Percentiles rank a stretch among this genome's conserved stretches.
Conservation (phyloP, 2,888 invertebrate species). For the Temnothorax unifasciatus region DNA sequence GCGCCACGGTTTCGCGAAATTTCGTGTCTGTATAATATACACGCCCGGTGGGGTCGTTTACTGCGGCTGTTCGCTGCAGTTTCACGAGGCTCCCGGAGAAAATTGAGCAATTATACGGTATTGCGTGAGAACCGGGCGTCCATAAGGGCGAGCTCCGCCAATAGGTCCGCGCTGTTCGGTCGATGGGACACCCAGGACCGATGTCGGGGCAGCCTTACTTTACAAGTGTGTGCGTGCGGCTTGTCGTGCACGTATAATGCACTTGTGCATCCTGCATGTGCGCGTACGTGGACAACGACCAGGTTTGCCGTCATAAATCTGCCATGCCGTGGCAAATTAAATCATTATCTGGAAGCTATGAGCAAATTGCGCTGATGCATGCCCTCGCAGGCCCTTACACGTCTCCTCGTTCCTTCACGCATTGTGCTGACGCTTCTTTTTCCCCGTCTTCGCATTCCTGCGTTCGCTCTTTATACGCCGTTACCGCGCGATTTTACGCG, state of each 20-base stretch:
- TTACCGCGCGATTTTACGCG: slow-evolving; percentile 38
- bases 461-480: slow-evolving; percentile 20
- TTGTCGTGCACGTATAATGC: background rate
- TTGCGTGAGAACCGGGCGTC: slow-evolving; percentile 75
- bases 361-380: slow-evolving; percentile 82
- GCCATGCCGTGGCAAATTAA: slow-evolving; percentile 81
- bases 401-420: background rate
- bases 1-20: slow-evolving; percentile 49
- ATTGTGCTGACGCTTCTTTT: slow-evolving; percentile 44
- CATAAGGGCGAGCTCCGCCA: slow-evolving; percentile 64
- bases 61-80: slow-evolving; percentile 58
- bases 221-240: background rate
- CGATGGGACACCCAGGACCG: slow-evolving; percentile 64
- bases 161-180: slow-evolving; percentile 48
- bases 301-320: slow-evolving; percentile 83
- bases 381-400: slow-evolving; percentile 59
- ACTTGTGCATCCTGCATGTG: slow-evolving; percentile 31
- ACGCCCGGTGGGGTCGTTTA: slow-evolving; percentile 52
- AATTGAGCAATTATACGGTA: slow-evolving; percentile 80
- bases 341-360: slow-evolving; percentile 83
- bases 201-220: slow-evolving; percentile 41
- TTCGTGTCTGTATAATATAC: slow-evolving; percentile 47
- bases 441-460: slow-evolving; percentile 27
- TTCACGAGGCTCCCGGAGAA: slow-evolving; percentile 69
- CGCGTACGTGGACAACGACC: slow-evolving; percentile 70